Percentiles rank a stretch among this genome's conserved stretches.
Conservation (phyloP, 2,888 invertebrate species). For the Dione vanillae region DNA sequence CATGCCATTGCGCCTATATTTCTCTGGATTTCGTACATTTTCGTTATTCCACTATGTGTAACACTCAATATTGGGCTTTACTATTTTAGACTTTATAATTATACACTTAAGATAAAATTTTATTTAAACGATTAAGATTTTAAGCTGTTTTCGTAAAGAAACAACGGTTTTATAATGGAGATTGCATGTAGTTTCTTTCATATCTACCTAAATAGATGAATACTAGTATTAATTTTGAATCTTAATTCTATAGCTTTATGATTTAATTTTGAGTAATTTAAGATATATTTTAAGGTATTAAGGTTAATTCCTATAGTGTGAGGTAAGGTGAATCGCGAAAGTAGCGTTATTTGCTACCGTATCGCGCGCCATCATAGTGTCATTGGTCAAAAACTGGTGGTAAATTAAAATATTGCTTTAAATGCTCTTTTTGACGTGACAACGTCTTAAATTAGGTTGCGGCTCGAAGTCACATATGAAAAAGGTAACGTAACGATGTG, state of each 20-base stretch:
- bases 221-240: constrained; percentile 37
- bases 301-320: constrained; percentile 67
- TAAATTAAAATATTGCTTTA: constrained; percentile 5
- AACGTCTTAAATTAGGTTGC: too few relatives aligned
- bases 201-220: constrained; percentile 51
- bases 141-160: constrained; percentile 57
- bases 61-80: constrained; percentile 43
- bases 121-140: constrained; percentile 38
- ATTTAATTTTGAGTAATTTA: constrained; percentile 48
- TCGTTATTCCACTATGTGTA: constrained; percentile 52
- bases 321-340: constrained; percentile 79
- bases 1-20: constrained; percentile 56
- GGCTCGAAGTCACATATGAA: too few relatives aligned
- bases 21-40: constrained; percentile 54
- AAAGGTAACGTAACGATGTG: too few relatives aligned
- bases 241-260: constrained; percentile 41
- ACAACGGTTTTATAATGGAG: constrained; percentile 59
- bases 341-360: constrained; percentile 83
- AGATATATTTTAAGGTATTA: constrained; percentile 46
- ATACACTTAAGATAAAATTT: constrained; percentile 50
- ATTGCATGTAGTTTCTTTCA: constrained; percentile 57
- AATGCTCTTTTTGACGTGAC: background rate
- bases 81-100: constrained; percentile 50
- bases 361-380: constrained; percentile 78
- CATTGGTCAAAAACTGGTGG: constrained; percentile 62